Conservation (phyloP, 2,888 invertebrate genomes). For the Tridacna crocea region DNA sequence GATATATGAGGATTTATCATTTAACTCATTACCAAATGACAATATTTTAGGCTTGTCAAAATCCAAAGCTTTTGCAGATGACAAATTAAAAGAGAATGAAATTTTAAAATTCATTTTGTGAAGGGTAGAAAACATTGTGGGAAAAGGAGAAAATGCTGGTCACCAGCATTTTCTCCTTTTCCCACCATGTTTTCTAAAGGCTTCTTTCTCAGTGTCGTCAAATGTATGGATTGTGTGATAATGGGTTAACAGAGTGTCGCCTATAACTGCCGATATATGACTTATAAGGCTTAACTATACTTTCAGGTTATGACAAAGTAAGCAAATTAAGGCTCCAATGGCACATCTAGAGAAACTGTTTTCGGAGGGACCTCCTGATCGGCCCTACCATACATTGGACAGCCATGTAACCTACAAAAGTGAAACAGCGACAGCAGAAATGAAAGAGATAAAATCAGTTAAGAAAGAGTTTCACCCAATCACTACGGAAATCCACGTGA, state of each 20-base stretch:
- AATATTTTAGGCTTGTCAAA: too few species aligned
- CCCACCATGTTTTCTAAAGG: slow-evolving; percentile 10
- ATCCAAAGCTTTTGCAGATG: neutral
- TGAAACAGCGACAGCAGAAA: slow-evolving; percentile 58
- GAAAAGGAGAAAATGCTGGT: slow-evolving; percentile 4
- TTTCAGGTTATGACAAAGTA: slow-evolving; percentile 24
- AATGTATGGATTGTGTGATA: too few species aligned
- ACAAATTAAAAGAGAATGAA: too few species aligned
- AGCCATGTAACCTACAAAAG: slow-evolving; percentile 54
- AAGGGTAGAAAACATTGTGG: slow-evolving; percentile 3
- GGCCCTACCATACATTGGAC: slow-evolving; percentile 58
- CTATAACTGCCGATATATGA: too few species aligned
- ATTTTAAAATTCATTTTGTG: too few species aligned
- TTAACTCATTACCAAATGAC: too few species aligned
- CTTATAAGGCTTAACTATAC: neutral
- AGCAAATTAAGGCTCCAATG: slow-evolving; percentile 34
- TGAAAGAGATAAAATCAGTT: slow-evolving; percentile 42
- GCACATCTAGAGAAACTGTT: slow-evolving; percentile 58
- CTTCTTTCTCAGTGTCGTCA: too few species aligned
- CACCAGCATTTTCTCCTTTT: slow-evolving; percentile 2
- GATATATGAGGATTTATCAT: too few species aligned
- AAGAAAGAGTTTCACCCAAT: slow-evolving; percentile 62
- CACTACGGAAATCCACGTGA: slow-evolving; percentile 62
- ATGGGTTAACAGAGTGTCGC: too few species aligned
- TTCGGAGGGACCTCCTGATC: slow-evolving; percentile 52